phyloP scores from a whole-genome alignment of 2,888 invertebrate species.

The Orthosia gothica region DNA sequence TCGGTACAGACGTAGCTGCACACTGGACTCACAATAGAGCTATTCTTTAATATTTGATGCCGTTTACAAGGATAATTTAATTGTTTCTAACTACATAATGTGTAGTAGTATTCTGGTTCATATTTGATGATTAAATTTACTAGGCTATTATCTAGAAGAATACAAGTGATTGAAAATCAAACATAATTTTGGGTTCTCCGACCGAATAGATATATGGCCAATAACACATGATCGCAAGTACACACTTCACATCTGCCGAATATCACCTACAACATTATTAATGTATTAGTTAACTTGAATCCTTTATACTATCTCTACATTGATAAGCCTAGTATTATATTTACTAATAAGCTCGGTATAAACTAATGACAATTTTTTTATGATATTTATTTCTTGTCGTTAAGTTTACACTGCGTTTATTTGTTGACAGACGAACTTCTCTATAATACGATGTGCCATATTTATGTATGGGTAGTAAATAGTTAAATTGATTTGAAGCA shows the following conservation, averaged over 20 bases:
- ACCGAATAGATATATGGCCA: background rate
- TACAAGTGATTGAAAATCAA: conserved; percentile 29
- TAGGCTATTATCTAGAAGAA: conserved; percentile 15
- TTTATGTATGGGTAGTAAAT: background rate
- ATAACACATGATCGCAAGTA: conserved; percentile 15
- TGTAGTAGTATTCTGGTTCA: background rate
- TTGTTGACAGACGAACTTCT: background rate
- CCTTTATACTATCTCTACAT: conserved; percentile 22
- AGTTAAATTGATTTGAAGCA: conserved; percentile 4
- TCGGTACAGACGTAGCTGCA: no score
- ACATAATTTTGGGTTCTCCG: conserved; percentile 15
- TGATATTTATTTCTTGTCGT: background rate
- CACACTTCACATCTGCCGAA: conserved; percentile 27
- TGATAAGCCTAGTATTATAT: background rate
- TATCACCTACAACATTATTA: conserved; percentile 32
- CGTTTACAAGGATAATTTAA: background rate
- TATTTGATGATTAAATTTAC: background rate
- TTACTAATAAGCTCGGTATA: conserved; percentile 2
- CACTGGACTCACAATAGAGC: no score
- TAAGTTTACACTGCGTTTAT: background rate
- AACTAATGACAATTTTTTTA: background rate
- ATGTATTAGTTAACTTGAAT: conserved; percentile 31
- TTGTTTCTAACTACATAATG: background rate
- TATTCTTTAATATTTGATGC: background rate
- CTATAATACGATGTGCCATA: background rate